A percentile compares a stretch with the other conserved stretches of the same genome.
Conservation (phyloP, 2,113 vertebrate species). For the Craseonycteris thonglongyai region DNA sequence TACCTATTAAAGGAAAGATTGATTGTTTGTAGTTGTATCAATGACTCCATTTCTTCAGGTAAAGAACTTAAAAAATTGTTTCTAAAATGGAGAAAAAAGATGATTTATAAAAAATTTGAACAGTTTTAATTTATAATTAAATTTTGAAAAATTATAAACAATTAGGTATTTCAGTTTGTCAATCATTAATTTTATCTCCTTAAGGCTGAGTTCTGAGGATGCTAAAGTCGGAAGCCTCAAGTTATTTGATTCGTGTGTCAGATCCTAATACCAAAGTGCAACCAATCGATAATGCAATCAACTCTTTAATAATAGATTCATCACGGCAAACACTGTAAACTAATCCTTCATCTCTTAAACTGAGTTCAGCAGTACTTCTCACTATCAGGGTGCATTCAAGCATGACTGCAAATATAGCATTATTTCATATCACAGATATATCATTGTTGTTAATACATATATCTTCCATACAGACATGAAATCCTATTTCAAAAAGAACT, state of each 20-base stretch:
- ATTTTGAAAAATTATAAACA: not conserved
- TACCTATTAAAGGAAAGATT: constrained; percentile 93
- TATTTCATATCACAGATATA: not conserved
- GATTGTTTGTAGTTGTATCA: constrained; percentile 84
- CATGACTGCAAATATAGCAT: not conserved
- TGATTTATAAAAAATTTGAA: not conserved
- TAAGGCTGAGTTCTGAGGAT: not conserved
- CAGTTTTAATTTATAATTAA: not conserved
- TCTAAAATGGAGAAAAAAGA: constrained; percentile 77
- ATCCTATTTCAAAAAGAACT: not conserved
- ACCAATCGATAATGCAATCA: not conserved
- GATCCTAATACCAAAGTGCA: not conserved
- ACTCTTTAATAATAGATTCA: not conserved
- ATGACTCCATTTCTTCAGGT: constrained; percentile 86
- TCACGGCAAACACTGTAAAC: not conserved
- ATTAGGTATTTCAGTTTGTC: not conserved
- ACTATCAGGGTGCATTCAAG: not conserved
- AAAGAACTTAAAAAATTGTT: constrained; percentile 91
- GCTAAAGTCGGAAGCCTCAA: not conserved
- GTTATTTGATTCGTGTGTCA: not conserved
- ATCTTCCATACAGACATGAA: not conserved
- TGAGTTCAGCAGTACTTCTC: not conserved
- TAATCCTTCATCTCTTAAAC: not conserved
- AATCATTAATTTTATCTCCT: not conserved
- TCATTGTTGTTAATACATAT: not conserved